phyloP scores from a whole-genome alignment of 2,888 invertebrate genomes.

The Acanthococcus lagerstroemiae region DNA sequence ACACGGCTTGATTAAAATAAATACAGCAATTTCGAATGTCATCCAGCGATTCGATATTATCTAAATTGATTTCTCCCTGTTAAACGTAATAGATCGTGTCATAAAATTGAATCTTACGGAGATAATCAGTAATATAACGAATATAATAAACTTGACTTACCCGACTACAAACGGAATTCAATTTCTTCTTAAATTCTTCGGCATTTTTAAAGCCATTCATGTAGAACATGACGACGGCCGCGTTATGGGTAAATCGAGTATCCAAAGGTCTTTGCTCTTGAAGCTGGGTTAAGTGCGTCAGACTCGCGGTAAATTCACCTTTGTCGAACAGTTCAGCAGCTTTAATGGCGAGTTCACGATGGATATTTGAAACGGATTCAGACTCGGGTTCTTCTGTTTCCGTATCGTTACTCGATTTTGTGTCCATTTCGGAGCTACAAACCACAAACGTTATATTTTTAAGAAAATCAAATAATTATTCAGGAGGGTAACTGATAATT shows the following conservation, averaged over 20 bases:
- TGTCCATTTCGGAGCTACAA: background rate
- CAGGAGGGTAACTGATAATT: no score
- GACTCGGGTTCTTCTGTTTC: background rate
- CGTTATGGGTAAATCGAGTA: conserved; percentile 70
- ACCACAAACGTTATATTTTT: no score
- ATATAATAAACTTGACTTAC: conserved; percentile 39
- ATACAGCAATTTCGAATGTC: conserved; percentile 58
- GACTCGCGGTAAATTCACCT: conserved; percentile 38
- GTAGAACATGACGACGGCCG: conserved; percentile 72
- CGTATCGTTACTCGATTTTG: background rate
- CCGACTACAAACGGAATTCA: conserved; percentile 52
- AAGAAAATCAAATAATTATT: no score
- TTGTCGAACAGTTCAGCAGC: conserved; percentile 13
- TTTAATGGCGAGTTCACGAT: conserved; percentile 14
- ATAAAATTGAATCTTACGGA: no score
- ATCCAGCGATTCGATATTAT: conserved; percentile 48
- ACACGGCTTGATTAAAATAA: conserved; percentile 68
- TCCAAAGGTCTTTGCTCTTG: conserved; percentile 54
- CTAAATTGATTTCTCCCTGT: conserved; percentile 43
- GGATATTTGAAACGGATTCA: conserved; percentile 3
- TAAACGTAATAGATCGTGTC: no score
- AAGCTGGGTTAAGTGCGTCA: conserved; percentile 55
- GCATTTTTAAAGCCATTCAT: conserved; percentile 61
- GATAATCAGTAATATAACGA: background rate
- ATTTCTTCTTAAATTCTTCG: conserved; percentile 57